These are phyloP conservation scores for Amia ocellicauda DNA, from an alignment of 2,113 vertebrate genomes.

Conservation along the genomic window DNA sequence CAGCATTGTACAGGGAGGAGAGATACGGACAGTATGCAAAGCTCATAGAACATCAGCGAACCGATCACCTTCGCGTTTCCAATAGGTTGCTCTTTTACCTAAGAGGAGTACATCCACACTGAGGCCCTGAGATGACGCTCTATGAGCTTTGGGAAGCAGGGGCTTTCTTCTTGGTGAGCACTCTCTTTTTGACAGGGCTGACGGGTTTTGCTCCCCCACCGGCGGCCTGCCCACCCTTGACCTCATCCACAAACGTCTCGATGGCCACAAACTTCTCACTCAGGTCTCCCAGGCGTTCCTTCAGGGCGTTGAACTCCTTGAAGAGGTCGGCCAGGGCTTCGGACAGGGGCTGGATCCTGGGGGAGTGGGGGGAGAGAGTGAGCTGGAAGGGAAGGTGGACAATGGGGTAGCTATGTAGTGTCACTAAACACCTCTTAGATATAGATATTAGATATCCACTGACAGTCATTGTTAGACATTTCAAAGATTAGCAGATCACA, in stretches of 20 bases:
- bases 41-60: constrained; percentile 14
- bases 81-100: too few relatives aligned
- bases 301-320: constrained; percentile 74
- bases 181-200: constrained; percentile 36
- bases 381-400: neutral
- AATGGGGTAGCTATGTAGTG: neutral
- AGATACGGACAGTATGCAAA: constrained; percentile 12
- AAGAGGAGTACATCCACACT: too few relatives aligned
- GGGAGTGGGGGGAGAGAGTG: neutral
- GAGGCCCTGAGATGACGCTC: neutral
- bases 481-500: too few relatives aligned
- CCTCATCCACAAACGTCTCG: constrained; percentile 64
- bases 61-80: too few relatives aligned
- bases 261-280: constrained; percentile 62
- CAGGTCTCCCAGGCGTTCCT: constrained; percentile 64
- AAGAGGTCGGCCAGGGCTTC: constrained; percentile 70
- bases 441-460: too few relatives aligned
- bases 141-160: constrained; percentile 17
- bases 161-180: constrained; percentile 48
- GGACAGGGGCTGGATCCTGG: constrained; percentile 67
- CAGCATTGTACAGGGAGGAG: too few relatives aligned
- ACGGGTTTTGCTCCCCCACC: neutral
- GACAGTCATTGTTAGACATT: too few relatives aligned
- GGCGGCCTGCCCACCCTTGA: constrained; percentile 42
- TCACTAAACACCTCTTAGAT: too few relatives aligned